Conservation (phyloP, 1,140 invertebrate species). For the Rhopalosiphum padi region DNA sequence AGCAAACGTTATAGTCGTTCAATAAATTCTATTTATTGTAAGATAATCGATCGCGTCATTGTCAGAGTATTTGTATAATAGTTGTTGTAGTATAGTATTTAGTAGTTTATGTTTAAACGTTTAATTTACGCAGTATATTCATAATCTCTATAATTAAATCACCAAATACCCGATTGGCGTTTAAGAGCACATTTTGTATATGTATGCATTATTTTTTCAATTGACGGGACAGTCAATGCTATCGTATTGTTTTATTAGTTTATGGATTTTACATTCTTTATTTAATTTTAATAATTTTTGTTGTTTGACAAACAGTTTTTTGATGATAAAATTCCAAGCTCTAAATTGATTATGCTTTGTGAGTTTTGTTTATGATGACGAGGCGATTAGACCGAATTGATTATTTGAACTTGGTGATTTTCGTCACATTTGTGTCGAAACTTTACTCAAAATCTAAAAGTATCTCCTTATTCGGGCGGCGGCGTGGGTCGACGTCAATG, state of each 20-base stretch:
- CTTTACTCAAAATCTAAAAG: conserved; percentile 25
- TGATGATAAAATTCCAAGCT: background rate
- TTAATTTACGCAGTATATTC: background rate
- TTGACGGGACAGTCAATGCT: background rate
- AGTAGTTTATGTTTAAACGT: background rate
- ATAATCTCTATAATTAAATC: background rate
- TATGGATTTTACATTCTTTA: too few species aligned
- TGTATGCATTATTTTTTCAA: background rate
- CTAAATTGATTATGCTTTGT: background rate
- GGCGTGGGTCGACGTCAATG: background rate
- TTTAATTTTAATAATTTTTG: background rate
- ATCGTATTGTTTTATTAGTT: background rate
- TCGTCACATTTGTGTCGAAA: background rate
- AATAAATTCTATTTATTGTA: background rate
- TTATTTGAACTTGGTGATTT: background rate
- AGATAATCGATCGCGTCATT: background rate
- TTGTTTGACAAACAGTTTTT: background rate
- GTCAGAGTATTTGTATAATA: background rate
- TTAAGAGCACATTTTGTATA: background rate
- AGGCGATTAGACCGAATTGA: background rate
- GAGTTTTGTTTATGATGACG: background rate
- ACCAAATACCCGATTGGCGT: background rate
- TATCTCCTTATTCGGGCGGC: background rate
- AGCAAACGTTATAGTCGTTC: background rate
- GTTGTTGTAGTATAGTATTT: background rate